Evolutionary conservation across 2,113 vertebrate species (phyloP).

Genomic region (Syngnathus typhle): DNA sequence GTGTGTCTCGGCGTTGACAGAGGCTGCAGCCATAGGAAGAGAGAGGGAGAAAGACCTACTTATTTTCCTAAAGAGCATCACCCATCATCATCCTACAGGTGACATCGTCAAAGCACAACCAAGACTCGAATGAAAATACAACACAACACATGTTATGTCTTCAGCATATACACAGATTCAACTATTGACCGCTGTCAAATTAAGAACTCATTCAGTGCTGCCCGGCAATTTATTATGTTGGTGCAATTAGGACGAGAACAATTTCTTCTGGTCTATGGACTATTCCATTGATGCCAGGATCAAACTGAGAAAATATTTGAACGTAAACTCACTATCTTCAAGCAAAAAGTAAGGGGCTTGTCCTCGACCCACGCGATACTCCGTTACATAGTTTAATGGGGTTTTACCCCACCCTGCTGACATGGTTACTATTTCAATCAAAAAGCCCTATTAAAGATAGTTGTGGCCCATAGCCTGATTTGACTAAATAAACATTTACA

Average conservation of each 20-base stretch:
- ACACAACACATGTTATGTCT: not conserved
- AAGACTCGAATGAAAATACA: not conserved
- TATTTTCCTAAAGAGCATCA: constrained; percentile 70
- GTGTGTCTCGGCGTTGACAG: constrained; percentile 49
- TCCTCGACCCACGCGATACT: not conserved
- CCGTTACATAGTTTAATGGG: not conserved
- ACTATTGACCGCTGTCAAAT: too few species aligned
- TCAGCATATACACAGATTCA: not conserved
- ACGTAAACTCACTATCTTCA: not conserved
- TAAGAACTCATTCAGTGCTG: too few species aligned
- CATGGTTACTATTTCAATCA: not conserved
- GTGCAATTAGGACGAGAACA: not conserved
- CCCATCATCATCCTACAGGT: constrained; percentile 65
- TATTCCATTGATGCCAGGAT: not conserved
- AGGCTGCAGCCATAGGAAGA: constrained; percentile 62
- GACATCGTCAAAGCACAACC: not conserved
- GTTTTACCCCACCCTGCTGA: not conserved
- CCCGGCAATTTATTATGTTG: not conserved
- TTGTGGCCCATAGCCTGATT: not conserved
- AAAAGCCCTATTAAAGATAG: not conserved
- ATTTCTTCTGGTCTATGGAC: not conserved
- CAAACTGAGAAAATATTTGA: not conserved
- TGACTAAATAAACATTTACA: not conserved
- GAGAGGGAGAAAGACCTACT: constrained; percentile 70
- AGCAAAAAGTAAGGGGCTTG: not conserved